Percentiles rank a stretch among this genome's conserved stretches.
phyloP scores from a whole-genome alignment of 2,797 vertebrate species.

The Microtus agrestis region DNA sequence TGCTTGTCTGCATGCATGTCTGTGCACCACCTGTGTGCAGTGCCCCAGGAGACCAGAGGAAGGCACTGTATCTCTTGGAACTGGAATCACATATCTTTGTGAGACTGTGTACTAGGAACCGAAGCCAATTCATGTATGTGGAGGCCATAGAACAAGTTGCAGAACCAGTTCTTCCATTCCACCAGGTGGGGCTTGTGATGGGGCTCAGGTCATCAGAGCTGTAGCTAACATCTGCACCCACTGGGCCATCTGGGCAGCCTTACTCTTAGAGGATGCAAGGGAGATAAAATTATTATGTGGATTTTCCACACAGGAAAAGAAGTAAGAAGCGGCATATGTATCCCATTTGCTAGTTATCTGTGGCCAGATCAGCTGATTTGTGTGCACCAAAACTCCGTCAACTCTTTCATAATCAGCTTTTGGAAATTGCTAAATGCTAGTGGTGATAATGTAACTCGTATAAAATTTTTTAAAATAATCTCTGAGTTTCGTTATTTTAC shows the following conservation, averaged over 20 bases:
- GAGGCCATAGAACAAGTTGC: background rate
- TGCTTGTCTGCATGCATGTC: background rate
- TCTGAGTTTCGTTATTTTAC: background rate
- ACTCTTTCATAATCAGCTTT: background rate
- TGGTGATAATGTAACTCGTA: accelerated
- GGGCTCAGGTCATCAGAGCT: background rate
- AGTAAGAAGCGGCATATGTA: background rate
- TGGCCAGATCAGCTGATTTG: background rate
- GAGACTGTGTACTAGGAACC: background rate
- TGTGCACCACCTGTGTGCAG: background rate
- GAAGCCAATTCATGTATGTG: background rate
- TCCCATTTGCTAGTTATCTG: background rate
- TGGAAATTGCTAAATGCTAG: background rate
- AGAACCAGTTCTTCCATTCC: background rate
- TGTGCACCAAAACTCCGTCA: background rate
- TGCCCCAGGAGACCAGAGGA: background rate
- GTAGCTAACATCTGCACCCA: background rate
- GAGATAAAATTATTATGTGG: background rate
- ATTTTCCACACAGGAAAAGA: background rate
- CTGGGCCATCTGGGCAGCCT: background rate
- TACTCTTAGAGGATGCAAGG: background rate
- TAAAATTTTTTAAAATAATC: background rate
- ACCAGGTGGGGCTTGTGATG: background rate
- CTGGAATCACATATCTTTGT: background rate
- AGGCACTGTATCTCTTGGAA: background rate